Percentiles rank a stretch among this genome's conserved stretches.
Conservation (phyloP, 2,888 invertebrate species). For the Leptinotarsa rubiginosa region DNA sequence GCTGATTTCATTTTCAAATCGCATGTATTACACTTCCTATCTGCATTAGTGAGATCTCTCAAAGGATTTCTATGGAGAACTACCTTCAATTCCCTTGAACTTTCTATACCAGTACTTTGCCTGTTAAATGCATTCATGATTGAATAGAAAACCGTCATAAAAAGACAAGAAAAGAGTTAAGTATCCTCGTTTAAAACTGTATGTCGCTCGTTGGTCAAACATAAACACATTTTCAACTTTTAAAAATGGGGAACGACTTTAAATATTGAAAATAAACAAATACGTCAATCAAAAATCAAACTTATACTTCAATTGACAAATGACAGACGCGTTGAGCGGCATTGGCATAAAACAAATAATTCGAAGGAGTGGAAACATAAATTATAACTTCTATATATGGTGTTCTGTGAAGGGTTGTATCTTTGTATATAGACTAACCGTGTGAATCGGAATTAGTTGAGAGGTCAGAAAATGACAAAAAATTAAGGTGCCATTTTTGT, state of each 20-base stretch:
- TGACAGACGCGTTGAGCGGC: too few species aligned
- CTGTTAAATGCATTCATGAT: not conserved
- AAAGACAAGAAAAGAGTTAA: not conserved
- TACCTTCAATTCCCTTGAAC: slow-evolving; percentile 11
- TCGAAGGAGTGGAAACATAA: too few species aligned
- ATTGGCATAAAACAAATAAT: too few species aligned
- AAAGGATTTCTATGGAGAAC: slow-evolving; percentile 2
- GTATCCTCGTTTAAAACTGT: not conserved
- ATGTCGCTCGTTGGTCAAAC: not conserved
- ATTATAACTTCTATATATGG: too few species aligned
- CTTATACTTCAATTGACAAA: too few species aligned
- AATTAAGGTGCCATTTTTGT: too few species aligned
- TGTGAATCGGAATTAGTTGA: too few species aligned
- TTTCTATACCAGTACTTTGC: not conserved
- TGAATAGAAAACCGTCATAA: not conserved
- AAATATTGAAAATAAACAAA: too few species aligned
- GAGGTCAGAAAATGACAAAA: too few species aligned
- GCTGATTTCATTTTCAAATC: not conserved
- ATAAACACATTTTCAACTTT: not conserved
- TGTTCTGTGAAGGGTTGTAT: too few species aligned
- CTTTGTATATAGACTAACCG: too few species aligned
- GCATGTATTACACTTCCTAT: not conserved
- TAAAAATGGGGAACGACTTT: too few species aligned
- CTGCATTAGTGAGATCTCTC: not conserved
- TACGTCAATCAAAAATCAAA: not conserved